Percentiles rank a stretch among this genome's conserved stretches.
Evolutionary conservation across 1,140 invertebrate genomes (phyloP).

Genomic region (Ctenoplectra terminalis): DNA sequence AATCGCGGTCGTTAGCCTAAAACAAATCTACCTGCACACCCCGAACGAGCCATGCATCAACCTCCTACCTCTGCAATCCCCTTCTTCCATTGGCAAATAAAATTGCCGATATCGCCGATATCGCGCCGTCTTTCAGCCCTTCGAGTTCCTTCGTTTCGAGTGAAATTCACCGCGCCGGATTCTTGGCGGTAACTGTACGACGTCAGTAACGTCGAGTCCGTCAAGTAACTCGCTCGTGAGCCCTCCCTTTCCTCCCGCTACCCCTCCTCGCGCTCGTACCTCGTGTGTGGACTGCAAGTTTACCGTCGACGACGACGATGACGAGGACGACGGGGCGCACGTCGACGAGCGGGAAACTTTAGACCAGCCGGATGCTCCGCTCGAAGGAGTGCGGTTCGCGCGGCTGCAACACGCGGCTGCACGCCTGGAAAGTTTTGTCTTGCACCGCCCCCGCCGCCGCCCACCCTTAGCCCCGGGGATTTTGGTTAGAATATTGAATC

Average conservation of each 20-base stretch:
- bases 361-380: slow-evolving; percentile 64
- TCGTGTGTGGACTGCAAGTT: slow-evolving; percentile 78
- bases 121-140: background rate
- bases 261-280: slow-evolving; percentile 22
- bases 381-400: slow-evolving; percentile 45
- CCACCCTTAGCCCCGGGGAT: slow-evolving; percentile 79
- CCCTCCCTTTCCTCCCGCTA: background rate
- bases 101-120: background rate
- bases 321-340: slow-evolving; percentile 33
- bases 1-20: background rate
- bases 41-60: background rate
- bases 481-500: slow-evolving; percentile 84
- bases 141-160: background rate
- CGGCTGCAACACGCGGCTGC: slow-evolving; percentile 50
- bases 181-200: slow-evolving; percentile 59
- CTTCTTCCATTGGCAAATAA: background rate
- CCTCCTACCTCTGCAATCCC: background rate
- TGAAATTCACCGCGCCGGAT: slow-evolving; percentile 30
- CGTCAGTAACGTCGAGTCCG: slow-evolving; percentile 75
- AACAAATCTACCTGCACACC: slow-evolving; percentile 26
- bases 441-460: slow-evolving; percentile 39
- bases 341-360: slow-evolving; percentile 72
- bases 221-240: slow-evolving; percentile 74
- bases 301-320: slow-evolving; percentile 66
- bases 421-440: slow-evolving; percentile 79